phyloP scores from a whole-genome alignment of 2,113 vertebrate genomes.

The human region GRCh38 chr5:133374001-133374500 shows the following conservation, averaged over 20 bases:
- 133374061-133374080: background rate
- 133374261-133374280: background rate
- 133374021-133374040: background rate
- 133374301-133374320: background rate
- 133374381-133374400: background rate
- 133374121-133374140: background rate
- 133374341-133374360: too few species aligned
- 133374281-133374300: background rate
- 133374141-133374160: background rate
- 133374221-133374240: background rate
- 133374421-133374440: background rate
- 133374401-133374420: background rate
- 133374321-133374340: background rate
- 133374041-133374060: background rate
- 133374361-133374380: background rate
- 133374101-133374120: background rate
- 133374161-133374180: background rate
- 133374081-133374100: background rate
- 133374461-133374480: background rate
- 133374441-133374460: background rate
- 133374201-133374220: background rate
- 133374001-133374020: background rate
- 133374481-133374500: background rate
- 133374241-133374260: background rate
- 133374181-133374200: background rate